phyloP scores from a whole-genome alignment of 2,113 vertebrate genomes.

The Mellivora capensis region DNA sequence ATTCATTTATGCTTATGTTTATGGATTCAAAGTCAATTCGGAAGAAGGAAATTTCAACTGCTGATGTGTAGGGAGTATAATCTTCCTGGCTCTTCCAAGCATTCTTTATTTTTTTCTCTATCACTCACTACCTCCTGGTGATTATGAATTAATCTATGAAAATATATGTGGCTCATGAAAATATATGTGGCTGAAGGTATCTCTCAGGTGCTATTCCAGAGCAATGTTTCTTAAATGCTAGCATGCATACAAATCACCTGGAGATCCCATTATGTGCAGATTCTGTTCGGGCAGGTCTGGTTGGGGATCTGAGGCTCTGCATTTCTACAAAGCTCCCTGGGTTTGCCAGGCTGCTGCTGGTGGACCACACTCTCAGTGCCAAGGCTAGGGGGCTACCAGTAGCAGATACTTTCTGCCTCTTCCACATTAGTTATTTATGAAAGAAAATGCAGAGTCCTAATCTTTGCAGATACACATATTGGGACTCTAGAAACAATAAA shows the following conservation, averaged over 20 bases:
- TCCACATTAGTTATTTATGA: conserved; percentile 14
- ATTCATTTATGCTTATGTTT: background rate
- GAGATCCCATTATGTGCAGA: background rate
- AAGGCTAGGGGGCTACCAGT: background rate
- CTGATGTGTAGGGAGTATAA: background rate
- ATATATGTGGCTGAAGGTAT: background rate
- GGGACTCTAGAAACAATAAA: background rate
- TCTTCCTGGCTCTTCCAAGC: background rate
- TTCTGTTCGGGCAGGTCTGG: background rate
- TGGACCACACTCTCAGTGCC: background rate
- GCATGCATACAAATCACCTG: background rate
- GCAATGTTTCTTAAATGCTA: background rate
- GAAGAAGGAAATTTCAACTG: background rate
- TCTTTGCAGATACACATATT: background rate
- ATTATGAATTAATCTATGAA: background rate
- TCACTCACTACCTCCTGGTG: background rate
- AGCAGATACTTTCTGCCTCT: background rate
- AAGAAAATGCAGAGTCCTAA: background rate
- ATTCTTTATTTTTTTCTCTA: background rate
- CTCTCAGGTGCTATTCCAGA: background rate
- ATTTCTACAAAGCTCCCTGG: background rate
- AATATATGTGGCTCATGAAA: background rate
- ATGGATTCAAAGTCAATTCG: conserved; percentile 19
- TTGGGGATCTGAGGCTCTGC: background rate
- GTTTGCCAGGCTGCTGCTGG: background rate